These are phyloP conservation scores for Ephestia elutella DNA, from an alignment of 1,140 invertebrate genomes.

Conservation along the genomic window DNA sequence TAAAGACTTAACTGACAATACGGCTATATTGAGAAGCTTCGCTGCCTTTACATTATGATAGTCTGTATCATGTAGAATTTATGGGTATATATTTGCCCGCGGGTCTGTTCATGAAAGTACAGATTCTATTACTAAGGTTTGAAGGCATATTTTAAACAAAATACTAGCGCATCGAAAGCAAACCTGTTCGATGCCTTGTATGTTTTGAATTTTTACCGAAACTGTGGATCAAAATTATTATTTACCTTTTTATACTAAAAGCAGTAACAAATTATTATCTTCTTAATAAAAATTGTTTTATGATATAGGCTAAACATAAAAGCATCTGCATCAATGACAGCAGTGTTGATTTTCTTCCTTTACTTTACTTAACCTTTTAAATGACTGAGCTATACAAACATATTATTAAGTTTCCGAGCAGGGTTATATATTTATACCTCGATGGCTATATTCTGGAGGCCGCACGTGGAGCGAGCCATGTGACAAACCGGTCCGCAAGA, in stretches of 20 bases:
- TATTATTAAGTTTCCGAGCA: slow-evolving; percentile 9
- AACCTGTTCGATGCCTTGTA: too few relatives aligned
- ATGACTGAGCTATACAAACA: too few relatives aligned
- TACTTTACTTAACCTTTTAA: too few relatives aligned
- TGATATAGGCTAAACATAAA: too few relatives aligned
- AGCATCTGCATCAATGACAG: too few relatives aligned
- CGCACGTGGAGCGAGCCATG: slow-evolving; percentile 66
- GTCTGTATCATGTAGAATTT: background rate
- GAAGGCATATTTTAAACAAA: background rate
- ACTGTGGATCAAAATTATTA: too few relatives aligned
- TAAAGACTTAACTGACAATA: slow-evolving; percentile 29
- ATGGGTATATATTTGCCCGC: background rate
- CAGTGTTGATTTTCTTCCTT: too few relatives aligned
- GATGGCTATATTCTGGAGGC: slow-evolving; percentile 47
- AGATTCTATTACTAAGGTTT: background rate
- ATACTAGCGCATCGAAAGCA: background rate
- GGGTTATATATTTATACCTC: slow-evolving; percentile 19
- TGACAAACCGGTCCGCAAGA: slow-evolving; percentile 65
- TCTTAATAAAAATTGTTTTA: too few relatives aligned
- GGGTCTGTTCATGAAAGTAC: background rate
- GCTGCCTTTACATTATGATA: slow-evolving; percentile 8
- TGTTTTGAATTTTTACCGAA: too few relatives aligned
- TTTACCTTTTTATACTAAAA: too few relatives aligned
- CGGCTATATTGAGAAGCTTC: slow-evolving; percentile 15
- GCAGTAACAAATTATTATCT: too few relatives aligned